phyloP scores from a whole-genome alignment of 2,797 vertebrate species.

The Erpetoichthys calabaricus region DNA sequence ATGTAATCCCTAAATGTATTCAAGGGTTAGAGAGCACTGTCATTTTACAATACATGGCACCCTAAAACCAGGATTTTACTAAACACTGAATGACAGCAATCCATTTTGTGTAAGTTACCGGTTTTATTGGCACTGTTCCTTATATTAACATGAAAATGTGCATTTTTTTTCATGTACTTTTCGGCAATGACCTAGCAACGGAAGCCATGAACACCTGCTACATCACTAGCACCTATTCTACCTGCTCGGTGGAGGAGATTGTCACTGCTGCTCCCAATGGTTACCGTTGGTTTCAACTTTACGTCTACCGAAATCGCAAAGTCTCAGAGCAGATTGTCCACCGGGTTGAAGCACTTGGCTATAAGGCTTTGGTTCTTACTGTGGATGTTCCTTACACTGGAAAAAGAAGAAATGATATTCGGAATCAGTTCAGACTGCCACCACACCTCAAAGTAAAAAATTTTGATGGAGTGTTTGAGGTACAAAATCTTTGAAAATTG shows the following conservation, averaged over 20 bases:
- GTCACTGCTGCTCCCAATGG: constrained; percentile 51
- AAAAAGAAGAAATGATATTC: constrained; percentile 67
- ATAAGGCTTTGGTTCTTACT: constrained; percentile 80
- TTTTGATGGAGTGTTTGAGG: constrained; percentile 63
- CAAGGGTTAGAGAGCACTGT: no score
- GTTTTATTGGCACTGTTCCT: no score
- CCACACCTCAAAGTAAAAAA: constrained; percentile 70
- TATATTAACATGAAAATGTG: no score
- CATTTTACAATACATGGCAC: no score
- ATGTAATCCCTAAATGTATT: no score
- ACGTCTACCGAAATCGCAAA: constrained; percentile 65
- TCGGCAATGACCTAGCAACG: constrained; percentile 42
- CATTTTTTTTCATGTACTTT: no score
- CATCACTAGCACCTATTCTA: constrained; percentile 75
- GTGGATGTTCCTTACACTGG: constrained; percentile 66
- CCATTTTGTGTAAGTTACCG: no score
- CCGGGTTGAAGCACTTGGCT: constrained; percentile 62
- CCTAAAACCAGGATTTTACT: no score
- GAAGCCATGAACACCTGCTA: constrained; percentile 65
- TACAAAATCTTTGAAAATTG: constrained; percentile 24
- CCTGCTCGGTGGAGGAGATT: constrained; percentile 78
- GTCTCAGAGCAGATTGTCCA: constrained; percentile 65
- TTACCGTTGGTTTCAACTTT: constrained; percentile 86
- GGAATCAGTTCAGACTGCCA: constrained; percentile 70
- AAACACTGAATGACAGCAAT: no score